Base-by-base conservation (phyloP, 1,140 invertebrate genomes). In the Nasonia giraulti region DNA sequence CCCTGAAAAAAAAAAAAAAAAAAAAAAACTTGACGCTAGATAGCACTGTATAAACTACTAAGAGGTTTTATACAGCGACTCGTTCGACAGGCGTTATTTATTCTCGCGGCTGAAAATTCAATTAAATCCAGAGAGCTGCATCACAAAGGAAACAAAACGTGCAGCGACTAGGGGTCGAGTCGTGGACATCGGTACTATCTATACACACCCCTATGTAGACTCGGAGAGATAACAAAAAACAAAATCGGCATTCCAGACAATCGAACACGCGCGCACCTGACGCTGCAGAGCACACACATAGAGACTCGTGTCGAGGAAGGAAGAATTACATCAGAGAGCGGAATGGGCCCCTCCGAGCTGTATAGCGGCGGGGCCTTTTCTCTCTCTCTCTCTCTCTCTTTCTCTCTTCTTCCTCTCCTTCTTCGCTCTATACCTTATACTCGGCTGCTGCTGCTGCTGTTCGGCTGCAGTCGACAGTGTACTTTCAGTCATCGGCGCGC, bases 401-500 rank as follows among this genome's bases (percentile, higher is more conserved):
- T 83, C 80, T 75, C 81, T 80, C 73, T 85, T 55, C 77, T 79
- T 82, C 80, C 23, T 14, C 71, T 68, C 74, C 55, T 31, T 33
- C 74, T 14, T 40, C 73, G 31, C 73, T 40, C 82, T 77, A 62
- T n/a, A 62, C 55, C 55, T 62, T 62, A 62, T 62, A 62, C 68
- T 71, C 33, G 33, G 4, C 62, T 33, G 27, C 27, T 27, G 27
- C 27, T 27, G 37, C 55, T 71, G 23, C n/a, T 73, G 27, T 17
- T 47, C 33, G 33, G 74, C 73, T 47, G 74, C 86, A 62, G 66
- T 12, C 84, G 62, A 50, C 33, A 62, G 73, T 83, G 87, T 76
- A 82, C 87, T 76, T 87, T 89, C 90, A 90, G 90, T 89, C 87
- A 89, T 88, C 82, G 87, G 80, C 80, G 88, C 80, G 88, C 75